Percentiles rank a stretch among this genome's conserved stretches.
These are phyloP conservation scores for Seladonia tumulorum DNA, from an alignment of 2,888 invertebrate species.

Conservation along the genomic window DNA sequence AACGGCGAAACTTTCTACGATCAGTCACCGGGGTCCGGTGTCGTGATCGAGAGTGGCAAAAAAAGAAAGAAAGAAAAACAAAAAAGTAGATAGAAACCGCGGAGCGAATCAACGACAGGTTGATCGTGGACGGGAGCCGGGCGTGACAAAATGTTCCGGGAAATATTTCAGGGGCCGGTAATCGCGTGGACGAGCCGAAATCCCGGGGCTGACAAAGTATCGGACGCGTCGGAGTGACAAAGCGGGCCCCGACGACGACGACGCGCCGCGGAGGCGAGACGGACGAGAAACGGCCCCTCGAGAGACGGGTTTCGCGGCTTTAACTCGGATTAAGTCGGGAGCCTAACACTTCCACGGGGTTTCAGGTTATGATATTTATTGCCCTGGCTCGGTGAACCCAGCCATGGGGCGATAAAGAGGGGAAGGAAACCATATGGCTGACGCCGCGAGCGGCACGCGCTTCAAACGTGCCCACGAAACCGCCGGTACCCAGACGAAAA, in stretches of 20 bases:
- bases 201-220: conserved; percentile 46
- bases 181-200: conserved; percentile 38
- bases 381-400: conserved; percentile 66
- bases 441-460: conserved; percentile 70
- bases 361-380: conserved; percentile 75
- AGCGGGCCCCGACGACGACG: conserved; percentile 18
- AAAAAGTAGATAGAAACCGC: not conserved
- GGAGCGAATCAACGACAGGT: conserved; percentile 16
- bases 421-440: conserved; percentile 75
- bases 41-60: not conserved
- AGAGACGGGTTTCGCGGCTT: conserved; percentile 58
- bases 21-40: not conserved
- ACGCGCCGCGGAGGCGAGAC: conserved; percentile 26
- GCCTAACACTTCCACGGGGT: conserved; percentile 67
- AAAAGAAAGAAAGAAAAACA: not conserved
- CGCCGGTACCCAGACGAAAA: conserved; percentile 11
- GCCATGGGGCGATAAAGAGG: conserved; percentile 61
- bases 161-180: conserved; percentile 10
- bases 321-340: conserved; percentile 60
- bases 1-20: not conserved
- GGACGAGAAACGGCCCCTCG: conserved; percentile 6
- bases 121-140: conserved; percentile 6
- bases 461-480: conserved; percentile 67
- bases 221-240: conserved; percentile 26
- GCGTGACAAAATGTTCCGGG: conserved; percentile 28